These are phyloP conservation scores for Hippocampus comes DNA, from an alignment of 2,113 vertebrate species.

Conservation along the genomic window DNA sequence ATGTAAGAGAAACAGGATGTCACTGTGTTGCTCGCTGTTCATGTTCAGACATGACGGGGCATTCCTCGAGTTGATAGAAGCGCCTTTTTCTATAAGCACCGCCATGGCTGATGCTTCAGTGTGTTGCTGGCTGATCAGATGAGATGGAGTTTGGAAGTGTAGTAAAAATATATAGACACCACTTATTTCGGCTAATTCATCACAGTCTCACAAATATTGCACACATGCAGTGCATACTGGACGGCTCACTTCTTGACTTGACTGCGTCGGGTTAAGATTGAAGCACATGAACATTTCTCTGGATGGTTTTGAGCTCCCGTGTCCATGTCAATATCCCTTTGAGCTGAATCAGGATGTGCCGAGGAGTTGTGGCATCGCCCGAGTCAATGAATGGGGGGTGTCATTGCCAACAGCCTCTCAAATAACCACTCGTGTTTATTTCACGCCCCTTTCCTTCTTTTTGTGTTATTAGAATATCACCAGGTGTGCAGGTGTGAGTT, in stretches of 20 bases:
- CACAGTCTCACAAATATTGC: neutral
- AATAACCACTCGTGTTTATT: too few species aligned
- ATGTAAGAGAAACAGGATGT: constrained; percentile 18
- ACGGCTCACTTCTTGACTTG: neutral
- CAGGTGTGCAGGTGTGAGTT: too few species aligned
- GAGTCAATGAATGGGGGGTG: too few species aligned
- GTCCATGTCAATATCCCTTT: too few species aligned
- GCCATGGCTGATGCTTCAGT: constrained; percentile 14
- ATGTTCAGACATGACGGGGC: constrained; percentile 60
- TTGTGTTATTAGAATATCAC: too few species aligned
- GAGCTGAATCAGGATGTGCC: too few species aligned
- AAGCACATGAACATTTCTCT: too few species aligned
- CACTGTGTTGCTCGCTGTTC: constrained; percentile 37
- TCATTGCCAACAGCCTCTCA: too few species aligned
- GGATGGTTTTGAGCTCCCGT: too few species aligned
- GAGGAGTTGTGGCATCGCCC: too few species aligned
- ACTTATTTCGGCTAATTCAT: neutral
- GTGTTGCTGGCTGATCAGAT: constrained; percentile 6
- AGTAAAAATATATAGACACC: neutral
- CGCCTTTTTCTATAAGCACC: constrained; percentile 27
- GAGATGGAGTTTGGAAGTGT: neutral
- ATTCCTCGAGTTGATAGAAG: constrained; percentile 57
- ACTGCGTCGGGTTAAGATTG: too few species aligned
- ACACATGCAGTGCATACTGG: neutral
- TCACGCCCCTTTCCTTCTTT: too few species aligned